phyloP scores from a whole-genome alignment of 2,797 vertebrate genomes.

The Percopsis omiscomaycus region DNA sequence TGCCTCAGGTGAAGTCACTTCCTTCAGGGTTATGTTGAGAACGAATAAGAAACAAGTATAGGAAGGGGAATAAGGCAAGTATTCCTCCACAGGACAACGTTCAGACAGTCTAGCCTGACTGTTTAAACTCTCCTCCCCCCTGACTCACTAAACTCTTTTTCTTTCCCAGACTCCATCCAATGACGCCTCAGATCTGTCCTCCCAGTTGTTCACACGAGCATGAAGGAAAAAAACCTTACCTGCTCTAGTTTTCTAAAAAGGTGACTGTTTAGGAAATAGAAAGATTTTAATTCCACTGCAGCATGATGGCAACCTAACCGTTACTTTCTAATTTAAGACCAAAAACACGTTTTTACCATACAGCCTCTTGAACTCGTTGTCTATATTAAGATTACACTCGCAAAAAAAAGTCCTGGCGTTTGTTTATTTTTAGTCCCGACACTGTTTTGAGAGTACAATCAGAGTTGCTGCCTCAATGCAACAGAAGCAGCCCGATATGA shows the following conservation, averaged over 20 bases:
- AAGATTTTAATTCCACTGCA: too few relatives aligned
- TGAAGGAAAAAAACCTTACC: too few relatives aligned
- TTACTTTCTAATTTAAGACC: slow-evolving; percentile 54
- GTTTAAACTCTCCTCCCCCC: slow-evolving; percentile 21
- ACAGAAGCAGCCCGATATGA: neutral
- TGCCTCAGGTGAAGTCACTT: slow-evolving; percentile 14
- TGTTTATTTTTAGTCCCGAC: slow-evolving; percentile 66
- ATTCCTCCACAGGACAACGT: slow-evolving; percentile 11
- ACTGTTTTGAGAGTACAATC: slow-evolving; percentile 37
- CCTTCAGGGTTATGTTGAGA: slow-evolving; percentile 6
- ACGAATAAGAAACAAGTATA: slow-evolving; percentile 12
- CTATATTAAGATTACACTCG: slow-evolving; percentile 53
- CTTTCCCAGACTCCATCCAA: slow-evolving; percentile 11
- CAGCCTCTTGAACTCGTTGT: slow-evolving; percentile 37
- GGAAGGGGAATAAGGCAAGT: slow-evolving; percentile 10
- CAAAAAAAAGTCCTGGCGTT: slow-evolving; percentile 34
- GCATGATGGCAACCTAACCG: slow-evolving; percentile 26
- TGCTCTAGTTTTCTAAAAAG: too few relatives aligned
- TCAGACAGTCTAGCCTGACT: slow-evolving; percentile 27
- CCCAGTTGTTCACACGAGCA: too few relatives aligned
- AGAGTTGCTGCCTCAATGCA: slow-evolving; percentile 33
- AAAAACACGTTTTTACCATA: slow-evolving; percentile 45
- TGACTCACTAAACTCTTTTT: slow-evolving; percentile 33
- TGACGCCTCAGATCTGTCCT: slow-evolving; percentile 17
- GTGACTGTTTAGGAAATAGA: too few relatives aligned